Base-by-base conservation (phyloP, 2,888 invertebrate genomes). In the Philereme transversata region DNA sequence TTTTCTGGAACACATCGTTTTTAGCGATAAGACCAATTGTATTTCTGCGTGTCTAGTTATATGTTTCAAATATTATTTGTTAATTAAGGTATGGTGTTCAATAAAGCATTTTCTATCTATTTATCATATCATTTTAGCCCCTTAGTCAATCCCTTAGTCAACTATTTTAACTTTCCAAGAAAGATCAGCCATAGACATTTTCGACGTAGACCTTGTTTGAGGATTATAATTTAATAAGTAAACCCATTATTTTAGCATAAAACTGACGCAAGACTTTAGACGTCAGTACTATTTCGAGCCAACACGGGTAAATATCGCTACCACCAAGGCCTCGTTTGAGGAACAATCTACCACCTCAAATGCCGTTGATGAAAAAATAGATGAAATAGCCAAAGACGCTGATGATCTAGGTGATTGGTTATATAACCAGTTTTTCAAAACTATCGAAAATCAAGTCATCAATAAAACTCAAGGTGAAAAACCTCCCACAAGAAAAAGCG, bases 341-440 rank as follows among this genome's bases (percentile, higher is more conserved):
- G 51, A 71, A 34, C 74, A 74, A 38, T 65, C 76, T 45, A 65
- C 72, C 10, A 74, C 80, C 5, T 64, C 63, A 3, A 75, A 69
- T 51, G 60, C 71, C 3, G 66, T 83, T 7, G 78, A 83, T 57
- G 67, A 75, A 35, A 82, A 81, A 60, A 76, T 82, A 4, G 82
- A 83, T 47, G 81, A 80, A 58, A 80, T 84, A 52, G 66, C 83
- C 4, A 85, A 86, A 72, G 85, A 87, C 45, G 77, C 84, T 4
- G 87, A 88, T 45, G 88, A 89, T 53, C 78, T 91, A 40, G 83
- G 90, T 11, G 88, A 90, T 63, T 92, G 91, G 91, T 77, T 92
- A 7, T 91, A 90, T 64, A 89, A 89, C 63, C 90, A 91, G 64
- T 92, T 92, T 62, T 90, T 89, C 62, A 89, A 90, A 81, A 86